Base-by-base conservation (phyloP, 2,113 vertebrate species). In the Lagenorhynchus albirostris region DNA sequence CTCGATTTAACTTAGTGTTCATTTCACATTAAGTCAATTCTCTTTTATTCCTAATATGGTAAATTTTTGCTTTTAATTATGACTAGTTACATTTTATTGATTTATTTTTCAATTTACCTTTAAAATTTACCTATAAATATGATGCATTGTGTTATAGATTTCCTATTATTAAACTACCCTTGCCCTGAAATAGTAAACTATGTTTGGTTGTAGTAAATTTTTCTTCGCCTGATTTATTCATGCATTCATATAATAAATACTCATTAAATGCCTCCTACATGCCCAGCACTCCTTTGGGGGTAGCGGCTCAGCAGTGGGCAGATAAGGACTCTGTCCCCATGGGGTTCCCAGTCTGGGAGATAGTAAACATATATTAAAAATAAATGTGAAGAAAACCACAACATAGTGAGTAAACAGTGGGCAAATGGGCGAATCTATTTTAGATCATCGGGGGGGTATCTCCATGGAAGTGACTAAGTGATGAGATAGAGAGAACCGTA, bases 51-150 rank as follows among this genome's bases (percentile, higher is more conserved):
- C 31, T 68, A 94, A 73, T 63, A n/a, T 47, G 8, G 11, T 47
- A 92, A 55, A n/a, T n/a, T 90, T 91, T 88, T 67, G 23, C 67
- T 71, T 71, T 85, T 70, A 76, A 96, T 88, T 93, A 36, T 65
- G 26, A 92, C 26, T 26, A 68, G 0, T 84, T 73, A 58, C 9
- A 85, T 84, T 80, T 60, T 68, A 70, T 47, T 74, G 41, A 82
- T 92, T 92, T 71, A 33, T 23, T 81, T 80, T 93, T 91, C 26
- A 67, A 36, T 85, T 41, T 95, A 87, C 10, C 63, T 85, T 91
- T 92, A 76, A 85, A 53, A 26, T 67, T 31, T 76, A 44, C n/a
- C 68, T 94, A 68, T 58, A n/a, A 18, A 82, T 82, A 79, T 41
- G 62, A 67, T 62, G 0, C 41, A 33, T 65, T 82, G 3, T 73